Percentiles rank a stretch among this genome's conserved stretches.
phyloP scores from a whole-genome alignment of 2,797 vertebrate species.

The Darevskia mixta region DNA sequence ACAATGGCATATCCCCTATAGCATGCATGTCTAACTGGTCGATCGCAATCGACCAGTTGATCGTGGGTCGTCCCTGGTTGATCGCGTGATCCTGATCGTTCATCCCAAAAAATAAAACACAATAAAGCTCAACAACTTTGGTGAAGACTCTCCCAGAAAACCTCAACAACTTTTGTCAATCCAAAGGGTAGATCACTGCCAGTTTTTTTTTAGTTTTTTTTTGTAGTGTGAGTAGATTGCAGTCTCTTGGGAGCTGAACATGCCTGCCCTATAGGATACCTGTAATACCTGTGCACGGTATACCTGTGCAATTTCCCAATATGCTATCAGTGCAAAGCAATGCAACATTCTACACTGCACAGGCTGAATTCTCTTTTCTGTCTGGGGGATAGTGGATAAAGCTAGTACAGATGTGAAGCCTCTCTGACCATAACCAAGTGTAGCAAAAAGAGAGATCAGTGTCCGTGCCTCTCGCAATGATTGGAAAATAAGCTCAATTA shows the following conservation, averaged over 20 bases:
- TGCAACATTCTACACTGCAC: not conserved
- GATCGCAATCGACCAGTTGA: no score
- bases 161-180: no score
- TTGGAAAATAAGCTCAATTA: not conserved
- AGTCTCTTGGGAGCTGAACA: no score
- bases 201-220: no score
- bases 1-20: not conserved
- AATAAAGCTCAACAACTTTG: no score
- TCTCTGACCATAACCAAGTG: not conserved
- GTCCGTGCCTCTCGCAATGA: not conserved
- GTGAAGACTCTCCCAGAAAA: no score
- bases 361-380: not conserved
- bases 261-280: not conserved
- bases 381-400: not conserved
- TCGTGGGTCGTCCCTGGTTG: no score
- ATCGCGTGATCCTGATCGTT: no score
- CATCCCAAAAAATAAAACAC: no score
- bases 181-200: no score
- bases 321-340: not conserved
- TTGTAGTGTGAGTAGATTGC: no score
- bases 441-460: not conserved
- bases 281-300: not conserved
- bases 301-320: not conserved
- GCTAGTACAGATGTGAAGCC: not conserved
- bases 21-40: no score